Percentiles rank a stretch among this genome's conserved stretches.
Conservation (phyloP, 2,797 vertebrate genomes). For the Sebastes hubbsi region DNA sequence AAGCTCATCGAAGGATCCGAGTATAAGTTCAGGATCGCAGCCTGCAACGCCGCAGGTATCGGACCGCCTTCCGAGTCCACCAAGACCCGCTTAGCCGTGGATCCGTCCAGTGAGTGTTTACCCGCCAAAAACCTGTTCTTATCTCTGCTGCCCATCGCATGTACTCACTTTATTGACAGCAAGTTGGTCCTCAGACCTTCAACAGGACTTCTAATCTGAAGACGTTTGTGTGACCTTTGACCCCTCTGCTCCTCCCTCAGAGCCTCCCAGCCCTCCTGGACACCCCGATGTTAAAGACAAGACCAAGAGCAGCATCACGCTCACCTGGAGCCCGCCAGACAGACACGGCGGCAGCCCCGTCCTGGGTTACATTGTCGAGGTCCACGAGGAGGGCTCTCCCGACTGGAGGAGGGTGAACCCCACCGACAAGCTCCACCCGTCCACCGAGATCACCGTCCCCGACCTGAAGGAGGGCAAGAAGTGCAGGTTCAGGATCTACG, state of each 20-base stretch:
- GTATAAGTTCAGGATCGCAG: conserved; percentile 95
- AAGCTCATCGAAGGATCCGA: conserved; percentile 92
- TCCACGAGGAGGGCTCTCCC: conserved; percentile 92
- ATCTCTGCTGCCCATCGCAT: not conserved
- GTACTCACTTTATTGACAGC: not conserved
- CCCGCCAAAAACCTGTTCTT: too few species aligned
- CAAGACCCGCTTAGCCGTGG: conserved; percentile 87
- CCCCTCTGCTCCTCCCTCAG: conserved; percentile 67
- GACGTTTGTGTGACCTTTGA: not conserved
- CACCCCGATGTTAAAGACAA: conserved; percentile 91
- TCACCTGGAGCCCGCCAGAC: conserved; percentile 92
- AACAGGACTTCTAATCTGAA: too few species aligned
- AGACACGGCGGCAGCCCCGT: conserved; percentile 94
- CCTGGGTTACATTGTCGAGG: conserved; percentile 96
- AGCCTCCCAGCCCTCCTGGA: conserved; percentile 87
- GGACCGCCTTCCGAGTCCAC: conserved; percentile 93
- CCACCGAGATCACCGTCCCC: conserved; percentile 90
- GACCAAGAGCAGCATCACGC: conserved; percentile 90
- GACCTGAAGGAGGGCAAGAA: conserved; percentile 94
- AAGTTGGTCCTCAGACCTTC: too few species aligned
- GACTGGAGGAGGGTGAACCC: conserved; percentile 94
- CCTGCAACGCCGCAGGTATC: conserved; percentile 92
- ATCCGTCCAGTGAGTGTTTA: conserved; percentile 90
- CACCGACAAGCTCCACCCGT: conserved; percentile 91
- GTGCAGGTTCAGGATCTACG: conserved; percentile 94